These are phyloP conservation scores for Drosophila siamana DNA, from an alignment of 2,888 invertebrate genomes.

Conservation along the genomic window DNA sequence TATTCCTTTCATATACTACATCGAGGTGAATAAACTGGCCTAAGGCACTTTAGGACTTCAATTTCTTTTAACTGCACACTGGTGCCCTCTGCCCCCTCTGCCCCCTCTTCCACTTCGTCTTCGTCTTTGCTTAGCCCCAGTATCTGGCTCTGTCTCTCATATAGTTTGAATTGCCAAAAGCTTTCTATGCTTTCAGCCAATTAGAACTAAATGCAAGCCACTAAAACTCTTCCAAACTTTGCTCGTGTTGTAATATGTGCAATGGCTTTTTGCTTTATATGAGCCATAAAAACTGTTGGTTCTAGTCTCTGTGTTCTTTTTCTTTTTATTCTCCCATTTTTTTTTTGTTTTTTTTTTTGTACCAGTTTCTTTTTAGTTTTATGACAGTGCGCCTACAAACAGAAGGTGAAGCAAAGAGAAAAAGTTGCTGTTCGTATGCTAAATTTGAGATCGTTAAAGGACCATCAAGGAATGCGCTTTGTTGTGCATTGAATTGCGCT, in stretches of 20 bases:
- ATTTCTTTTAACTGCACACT: constrained; percentile 17
- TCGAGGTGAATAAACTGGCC: constrained; percentile 15
- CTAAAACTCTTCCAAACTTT: constrained; percentile 37
- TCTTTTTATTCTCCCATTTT: constrained; percentile 7
- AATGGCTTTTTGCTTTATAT: constrained; percentile 49
- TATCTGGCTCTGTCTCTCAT: background rate
- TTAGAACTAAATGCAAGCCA: constrained; percentile 54
- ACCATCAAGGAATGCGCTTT: constrained; percentile 63
- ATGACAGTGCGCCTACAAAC: constrained; percentile 41
- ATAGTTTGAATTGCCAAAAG: constrained; percentile 36
- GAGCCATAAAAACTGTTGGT: constrained; percentile 45
- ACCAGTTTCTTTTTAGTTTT: constrained; percentile 25
- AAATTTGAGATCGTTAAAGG: constrained; percentile 63
- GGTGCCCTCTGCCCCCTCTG: background rate
- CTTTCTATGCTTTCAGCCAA: constrained; percentile 49
- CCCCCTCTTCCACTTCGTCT: too few species aligned
- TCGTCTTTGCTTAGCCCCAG: background rate
- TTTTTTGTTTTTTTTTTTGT: background rate
- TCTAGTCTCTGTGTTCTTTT: constrained; percentile 10
- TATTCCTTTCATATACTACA: constrained; percentile 6
- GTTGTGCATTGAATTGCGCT: constrained; percentile 47
- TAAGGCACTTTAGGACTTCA: constrained; percentile 14
- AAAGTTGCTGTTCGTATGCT: constrained; percentile 36
- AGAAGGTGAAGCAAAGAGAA: constrained; percentile 14
- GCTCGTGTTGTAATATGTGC: constrained; percentile 41